Evolutionary conservation across 2,113 vertebrate genomes (phyloP).

Genomic region (Syngnathus typhle): DNA sequence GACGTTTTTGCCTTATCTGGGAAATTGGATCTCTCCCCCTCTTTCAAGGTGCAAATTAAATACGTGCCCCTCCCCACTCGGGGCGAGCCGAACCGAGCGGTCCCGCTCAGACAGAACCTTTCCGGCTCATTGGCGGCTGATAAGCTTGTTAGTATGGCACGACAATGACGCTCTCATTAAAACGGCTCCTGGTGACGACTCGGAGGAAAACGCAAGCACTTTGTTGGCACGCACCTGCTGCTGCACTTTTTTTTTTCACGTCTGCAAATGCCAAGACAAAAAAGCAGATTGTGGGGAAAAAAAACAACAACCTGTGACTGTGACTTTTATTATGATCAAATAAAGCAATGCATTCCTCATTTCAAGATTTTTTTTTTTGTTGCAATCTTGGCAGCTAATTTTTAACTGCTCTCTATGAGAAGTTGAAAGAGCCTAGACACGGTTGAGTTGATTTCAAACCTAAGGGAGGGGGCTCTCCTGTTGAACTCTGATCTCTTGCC

Average conservation of each 20-base stretch:
- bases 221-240: constrained; percentile 17
- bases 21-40: constrained; percentile 24
- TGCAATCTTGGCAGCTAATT: constrained; percentile 31
- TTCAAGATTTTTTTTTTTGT: not conserved
- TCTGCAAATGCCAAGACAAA: not conserved
- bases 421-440: constrained; percentile 48
- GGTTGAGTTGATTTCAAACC: constrained; percentile 43
- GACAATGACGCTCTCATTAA: constrained; percentile 22
- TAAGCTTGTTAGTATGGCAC: constrained; percentile 26
- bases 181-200: constrained; percentile 25
- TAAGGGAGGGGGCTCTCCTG: constrained; percentile 9
- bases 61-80: not conserved
- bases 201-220: constrained; percentile 17
- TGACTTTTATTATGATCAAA: not conserved
- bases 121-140: constrained; percentile 23
- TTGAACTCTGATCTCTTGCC: constrained; percentile 10
- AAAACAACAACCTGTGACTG: too few relatives aligned
- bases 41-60: constrained; percentile 19
- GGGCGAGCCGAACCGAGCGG: not conserved
- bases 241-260: constrained; percentile 13
- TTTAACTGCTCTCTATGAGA: constrained; percentile 49
- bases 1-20: constrained; percentile 14
- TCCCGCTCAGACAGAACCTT: not conserved
- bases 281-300: too few relatives aligned
- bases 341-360: not conserved